A percentile compares a stretch with the other conserved stretches of the same genome.
These are phyloP conservation scores for Drosophila watanabei DNA, from an alignment of 1,140 invertebrate genomes.

Conservation along the genomic window DNA sequence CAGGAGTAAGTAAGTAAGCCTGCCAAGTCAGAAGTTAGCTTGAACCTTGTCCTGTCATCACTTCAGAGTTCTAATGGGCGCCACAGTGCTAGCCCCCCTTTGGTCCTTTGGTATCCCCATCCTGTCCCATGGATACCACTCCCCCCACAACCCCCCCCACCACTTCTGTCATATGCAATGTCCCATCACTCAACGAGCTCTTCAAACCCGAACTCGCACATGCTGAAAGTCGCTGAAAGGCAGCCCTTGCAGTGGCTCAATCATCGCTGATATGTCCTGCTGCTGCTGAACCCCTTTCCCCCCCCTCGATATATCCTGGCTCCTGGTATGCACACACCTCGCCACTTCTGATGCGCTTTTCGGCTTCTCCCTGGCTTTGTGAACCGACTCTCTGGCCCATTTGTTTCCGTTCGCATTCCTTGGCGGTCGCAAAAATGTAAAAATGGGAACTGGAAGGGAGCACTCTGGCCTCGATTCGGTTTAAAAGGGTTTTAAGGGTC, in stretches of 20 bases:
- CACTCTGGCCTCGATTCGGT: conserved; percentile 2
- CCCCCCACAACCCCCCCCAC: background rate
- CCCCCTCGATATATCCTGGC: background rate
- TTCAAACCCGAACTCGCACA: background rate
- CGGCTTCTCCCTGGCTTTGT: conserved; percentile 17
- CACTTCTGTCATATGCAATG: conserved; percentile 61
- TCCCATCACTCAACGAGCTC: conserved; percentile 39
- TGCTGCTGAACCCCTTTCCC: background rate
- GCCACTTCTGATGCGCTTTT: conserved; percentile 40
- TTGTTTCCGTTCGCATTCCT: conserved; percentile 28
- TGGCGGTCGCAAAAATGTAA: conserved; percentile 4
- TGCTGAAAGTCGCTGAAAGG: conserved; percentile 5
- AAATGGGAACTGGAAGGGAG: background rate
- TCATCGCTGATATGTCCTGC: conserved; percentile 30
- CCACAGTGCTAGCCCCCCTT: conserved; percentile 28
- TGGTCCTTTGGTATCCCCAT: background rate
- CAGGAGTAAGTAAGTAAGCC: conserved; percentile 6
- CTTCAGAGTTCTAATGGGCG: conserved; percentile 59
- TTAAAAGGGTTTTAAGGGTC: conserved; percentile 3
- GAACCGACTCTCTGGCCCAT: conserved; percentile 26
- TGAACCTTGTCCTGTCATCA: conserved; percentile 61
- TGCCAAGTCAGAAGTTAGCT: conserved; percentile 37
- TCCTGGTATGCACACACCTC: background rate
- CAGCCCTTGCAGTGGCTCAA: conserved; percentile 31
- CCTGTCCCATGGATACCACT: background rate